phyloP scores from a whole-genome alignment of 2,113 vertebrate species.

The Datnioides undecimradiatus region DNA sequence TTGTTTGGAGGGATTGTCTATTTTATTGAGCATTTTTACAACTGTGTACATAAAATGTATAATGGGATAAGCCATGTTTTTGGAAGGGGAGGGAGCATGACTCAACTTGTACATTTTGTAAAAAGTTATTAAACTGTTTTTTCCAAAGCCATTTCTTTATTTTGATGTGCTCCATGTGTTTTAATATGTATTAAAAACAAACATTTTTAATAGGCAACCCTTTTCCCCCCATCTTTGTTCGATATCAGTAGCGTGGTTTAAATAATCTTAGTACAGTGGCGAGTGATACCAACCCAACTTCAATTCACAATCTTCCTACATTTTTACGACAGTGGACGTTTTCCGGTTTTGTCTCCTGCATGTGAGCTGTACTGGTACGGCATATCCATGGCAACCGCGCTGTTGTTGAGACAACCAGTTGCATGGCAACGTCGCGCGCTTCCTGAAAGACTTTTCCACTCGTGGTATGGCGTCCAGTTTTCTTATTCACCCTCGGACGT shows the following conservation, averaged over 20 bases:
- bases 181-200: not conserved
- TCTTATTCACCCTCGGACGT: not conserved
- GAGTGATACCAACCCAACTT: not conserved
- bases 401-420: constrained; percentile 40
- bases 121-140: constrained; percentile 80
- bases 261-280: not conserved
- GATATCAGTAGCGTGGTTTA: not conserved
- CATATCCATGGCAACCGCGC: constrained; percentile 53
- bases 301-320: no score
- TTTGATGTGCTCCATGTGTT: not conserved
- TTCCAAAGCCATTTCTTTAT: constrained; percentile 36
- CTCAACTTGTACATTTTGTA: constrained; percentile 81
- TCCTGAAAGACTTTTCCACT: not conserved
- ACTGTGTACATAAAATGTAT: constrained; percentile 63
- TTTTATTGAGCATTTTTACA: constrained; percentile 73
- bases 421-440: constrained; percentile 5
- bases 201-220: not conserved
- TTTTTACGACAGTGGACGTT: no score
- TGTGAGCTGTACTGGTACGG: no score
- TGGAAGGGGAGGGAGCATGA: constrained; percentile 27
- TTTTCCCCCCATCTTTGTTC: not conserved
- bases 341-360: no score
- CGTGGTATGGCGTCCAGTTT: not conserved
- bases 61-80: constrained; percentile 52
- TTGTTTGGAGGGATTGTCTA: constrained; percentile 50